phyloP scores from a whole-genome alignment of 2,888 invertebrate genomes.

The Corbicula japonica region DNA sequence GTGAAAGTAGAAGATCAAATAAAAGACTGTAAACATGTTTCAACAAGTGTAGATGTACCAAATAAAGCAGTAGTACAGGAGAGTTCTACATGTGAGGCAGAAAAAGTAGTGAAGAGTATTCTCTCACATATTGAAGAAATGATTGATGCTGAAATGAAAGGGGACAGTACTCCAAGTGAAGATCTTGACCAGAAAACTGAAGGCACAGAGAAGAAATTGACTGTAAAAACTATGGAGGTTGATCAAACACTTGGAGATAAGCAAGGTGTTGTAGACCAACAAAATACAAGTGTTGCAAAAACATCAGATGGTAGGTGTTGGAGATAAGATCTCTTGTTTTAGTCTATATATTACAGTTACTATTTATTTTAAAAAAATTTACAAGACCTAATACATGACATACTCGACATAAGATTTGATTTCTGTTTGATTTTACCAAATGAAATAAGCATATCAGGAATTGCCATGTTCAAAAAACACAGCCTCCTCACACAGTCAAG shows the following conservation, averaged over 20 bases:
- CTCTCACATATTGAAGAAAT: conserved; percentile 47
- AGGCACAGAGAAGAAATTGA: neutral
- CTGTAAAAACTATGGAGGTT: conserved; percentile 12
- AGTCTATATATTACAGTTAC: too few species aligned
- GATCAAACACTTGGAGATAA: conserved; percentile 8
- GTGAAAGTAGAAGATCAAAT: neutral
- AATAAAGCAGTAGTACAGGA: neutral
- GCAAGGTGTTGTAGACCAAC: neutral
- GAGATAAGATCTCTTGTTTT: too few species aligned
- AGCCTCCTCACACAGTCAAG: too few species aligned
- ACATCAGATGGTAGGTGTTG: neutral
- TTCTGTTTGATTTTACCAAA: too few species aligned
- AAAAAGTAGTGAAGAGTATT: conserved; percentile 32
- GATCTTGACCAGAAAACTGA: neutral
- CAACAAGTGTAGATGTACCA: neutral
- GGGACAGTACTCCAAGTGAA: neutral
- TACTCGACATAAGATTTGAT: too few species aligned
- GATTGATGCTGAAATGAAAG: conserved; percentile 32
- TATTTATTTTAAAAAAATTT: too few species aligned
- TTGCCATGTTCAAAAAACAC: too few species aligned
- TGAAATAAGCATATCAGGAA: too few species aligned
- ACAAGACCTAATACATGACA: too few species aligned
- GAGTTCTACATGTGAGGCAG: neutral
- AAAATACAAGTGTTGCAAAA: neutral
- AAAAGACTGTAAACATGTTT: too few species aligned